Conservation (phyloP, 2,888 invertebrate species). For the Zhuqinia jingwanae region DNA sequence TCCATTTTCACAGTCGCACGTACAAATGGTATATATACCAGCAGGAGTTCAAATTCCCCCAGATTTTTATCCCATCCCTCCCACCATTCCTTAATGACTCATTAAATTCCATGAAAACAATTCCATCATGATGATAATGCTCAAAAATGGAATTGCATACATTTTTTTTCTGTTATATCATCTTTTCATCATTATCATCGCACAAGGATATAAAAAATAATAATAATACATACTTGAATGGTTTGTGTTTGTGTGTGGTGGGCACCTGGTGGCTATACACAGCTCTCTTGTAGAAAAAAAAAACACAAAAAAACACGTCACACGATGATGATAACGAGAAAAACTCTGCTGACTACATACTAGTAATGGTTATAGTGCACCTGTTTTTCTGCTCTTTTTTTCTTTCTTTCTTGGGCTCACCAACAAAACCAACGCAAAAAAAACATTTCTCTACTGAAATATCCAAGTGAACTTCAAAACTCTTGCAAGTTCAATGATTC, state of each 20-base stretch:
- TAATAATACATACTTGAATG: no score
- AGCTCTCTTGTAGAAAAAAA: constrained; percentile 47
- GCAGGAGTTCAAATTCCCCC: constrained; percentile 56
- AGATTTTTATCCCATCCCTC: constrained; percentile 37
- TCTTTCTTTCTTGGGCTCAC: constrained; percentile 5
- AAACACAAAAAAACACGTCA: constrained; percentile 24
- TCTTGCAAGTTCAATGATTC: constrained; percentile 69
- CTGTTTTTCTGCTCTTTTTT: constrained; percentile 59
- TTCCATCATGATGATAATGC: background rate
- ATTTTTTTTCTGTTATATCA: background rate
- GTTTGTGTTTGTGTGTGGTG: constrained; percentile 37
- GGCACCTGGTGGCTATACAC: constrained; percentile 48
- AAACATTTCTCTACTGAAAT: constrained; percentile 16
- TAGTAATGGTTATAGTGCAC: constrained; percentile 27
- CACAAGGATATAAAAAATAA: constrained; percentile 11
- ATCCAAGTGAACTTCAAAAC: constrained; percentile 17
- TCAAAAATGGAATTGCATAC: background rate
- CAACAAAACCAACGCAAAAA: constrained; percentile 28
- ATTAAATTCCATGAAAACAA: constrained; percentile 60
- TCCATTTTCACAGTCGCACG: constrained; percentile 33
- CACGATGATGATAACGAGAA: constrained; percentile 15
- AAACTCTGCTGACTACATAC: background rate
- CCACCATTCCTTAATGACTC: constrained; percentile 58
- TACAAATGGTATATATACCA: constrained; percentile 30
- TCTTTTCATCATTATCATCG: no score